Evolutionary conservation across 2,797 vertebrate species (phyloP).

Genomic region (Leptatherina wallacei): DNA sequence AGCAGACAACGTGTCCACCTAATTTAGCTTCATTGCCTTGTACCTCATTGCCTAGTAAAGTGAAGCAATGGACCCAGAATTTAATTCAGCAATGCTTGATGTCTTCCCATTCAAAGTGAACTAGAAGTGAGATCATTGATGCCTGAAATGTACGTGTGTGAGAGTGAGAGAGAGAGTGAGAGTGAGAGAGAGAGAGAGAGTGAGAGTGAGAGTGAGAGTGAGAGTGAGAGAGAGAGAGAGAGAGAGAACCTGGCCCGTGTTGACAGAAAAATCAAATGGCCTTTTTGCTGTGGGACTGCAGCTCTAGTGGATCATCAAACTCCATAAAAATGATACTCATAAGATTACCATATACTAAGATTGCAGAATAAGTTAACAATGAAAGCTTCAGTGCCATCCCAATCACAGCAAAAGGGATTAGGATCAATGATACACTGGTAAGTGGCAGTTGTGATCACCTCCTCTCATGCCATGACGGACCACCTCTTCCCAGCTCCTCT

Average conservation of each 20-base stretch:
- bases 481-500: not conserved
- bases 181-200: no score
- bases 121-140: no score
- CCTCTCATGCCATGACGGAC: slow-evolving; percentile 43
- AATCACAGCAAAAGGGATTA: slow-evolving; percentile 48
- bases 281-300: no score
- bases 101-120: no score
- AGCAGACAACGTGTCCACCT: not conserved
- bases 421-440: slow-evolving; percentile 51
- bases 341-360: slow-evolving; percentile 12
- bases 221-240: no score
- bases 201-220: no score
- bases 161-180: no score
- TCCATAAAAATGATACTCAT: not conserved
- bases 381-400: slow-evolving; percentile 43
- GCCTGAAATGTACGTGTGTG: no score
- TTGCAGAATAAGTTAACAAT: slow-evolving; percentile 28
- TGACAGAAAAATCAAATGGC: no score
- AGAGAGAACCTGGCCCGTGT: no score
- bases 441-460: slow-evolving; percentile 56
- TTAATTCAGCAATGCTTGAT: no score
- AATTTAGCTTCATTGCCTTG: not conserved
- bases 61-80: no score
- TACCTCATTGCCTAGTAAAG: not conserved
- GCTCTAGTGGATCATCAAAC: not conserved